These are phyloP conservation scores for Corythornis cristatus DNA, from an alignment of 2,113 vertebrate species.

Conservation along the genomic window DNA sequence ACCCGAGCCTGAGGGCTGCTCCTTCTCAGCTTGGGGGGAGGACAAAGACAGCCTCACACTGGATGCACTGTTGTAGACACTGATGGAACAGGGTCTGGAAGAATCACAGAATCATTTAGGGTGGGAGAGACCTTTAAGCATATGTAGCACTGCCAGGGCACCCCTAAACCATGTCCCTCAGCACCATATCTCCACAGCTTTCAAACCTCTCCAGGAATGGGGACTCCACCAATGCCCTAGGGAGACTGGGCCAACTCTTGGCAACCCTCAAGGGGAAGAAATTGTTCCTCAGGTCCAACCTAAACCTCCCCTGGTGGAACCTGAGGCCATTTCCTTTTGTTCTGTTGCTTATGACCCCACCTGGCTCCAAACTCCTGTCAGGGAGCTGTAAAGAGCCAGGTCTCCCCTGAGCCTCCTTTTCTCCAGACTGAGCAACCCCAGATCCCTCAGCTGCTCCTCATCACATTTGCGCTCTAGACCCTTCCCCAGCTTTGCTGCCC, in stretches of 20 bases:
- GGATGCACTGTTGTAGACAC: not conserved
- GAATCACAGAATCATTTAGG: not conserved
- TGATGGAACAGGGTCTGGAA: not conserved
- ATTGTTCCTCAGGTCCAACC: not conserved
- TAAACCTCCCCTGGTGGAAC: not conserved
- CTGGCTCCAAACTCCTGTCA: not conserved
- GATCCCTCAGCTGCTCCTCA: not conserved
- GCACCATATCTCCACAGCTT: not conserved
- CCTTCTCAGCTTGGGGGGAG: not conserved
- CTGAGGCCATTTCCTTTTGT: not conserved
- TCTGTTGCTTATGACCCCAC: not conserved
- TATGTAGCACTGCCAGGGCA: not conserved
- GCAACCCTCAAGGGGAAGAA: not conserved
- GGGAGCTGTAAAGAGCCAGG: not conserved
- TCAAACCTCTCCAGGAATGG: not conserved
- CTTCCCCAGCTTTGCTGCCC: not conserved
- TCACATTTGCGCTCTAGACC: not conserved
- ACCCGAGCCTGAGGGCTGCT: not conserved
- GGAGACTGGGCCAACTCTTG: not conserved
- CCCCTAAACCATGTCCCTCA: not conserved
- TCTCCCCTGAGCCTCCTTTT: not conserved
- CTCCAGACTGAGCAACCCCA: not conserved
- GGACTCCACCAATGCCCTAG: not conserved
- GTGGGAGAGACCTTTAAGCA: not conserved
- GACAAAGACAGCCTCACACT: not conserved